Conservation (phyloP, 1,140 invertebrate genomes). For the Aradophagus sp. region DNA sequence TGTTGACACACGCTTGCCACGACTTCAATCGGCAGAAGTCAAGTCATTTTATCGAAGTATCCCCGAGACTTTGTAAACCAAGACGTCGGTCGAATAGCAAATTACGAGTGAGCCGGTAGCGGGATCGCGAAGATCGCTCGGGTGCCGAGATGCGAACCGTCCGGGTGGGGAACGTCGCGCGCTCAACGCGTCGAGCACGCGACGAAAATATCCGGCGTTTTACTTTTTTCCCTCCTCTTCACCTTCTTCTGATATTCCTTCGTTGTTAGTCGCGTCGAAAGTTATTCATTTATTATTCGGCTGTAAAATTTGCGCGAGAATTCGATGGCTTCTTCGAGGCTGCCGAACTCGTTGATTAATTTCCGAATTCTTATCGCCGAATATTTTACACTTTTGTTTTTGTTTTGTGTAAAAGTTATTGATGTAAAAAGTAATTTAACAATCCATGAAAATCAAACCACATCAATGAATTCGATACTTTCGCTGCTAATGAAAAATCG, state of each 20-base stretch:
- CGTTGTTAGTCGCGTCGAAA: slow-evolving; percentile 1
- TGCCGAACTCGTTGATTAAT: too few relatives aligned
- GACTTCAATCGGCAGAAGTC: slow-evolving; percentile 83
- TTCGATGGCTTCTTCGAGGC: too few relatives aligned
- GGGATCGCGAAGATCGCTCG: slow-evolving; percentile 61
- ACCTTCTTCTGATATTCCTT: slow-evolving; percentile 23
- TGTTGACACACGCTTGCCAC: slow-evolving; percentile 74
- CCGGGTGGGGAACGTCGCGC: slow-evolving; percentile 64
- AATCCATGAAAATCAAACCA: too few relatives aligned
- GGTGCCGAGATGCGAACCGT: slow-evolving; percentile 35
- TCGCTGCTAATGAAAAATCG: too few relatives aligned
- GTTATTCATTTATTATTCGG: slow-evolving; percentile 5
- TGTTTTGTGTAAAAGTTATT: too few relatives aligned
- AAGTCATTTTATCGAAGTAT: slow-evolving; percentile 82
- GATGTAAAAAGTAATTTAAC: too few relatives aligned
- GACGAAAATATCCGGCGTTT: slow-evolving; percentile 59
- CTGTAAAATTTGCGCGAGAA: too few relatives aligned
- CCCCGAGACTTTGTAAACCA: slow-evolving; percentile 86
- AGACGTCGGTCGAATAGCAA: slow-evolving; percentile 91
- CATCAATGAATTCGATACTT: too few relatives aligned
- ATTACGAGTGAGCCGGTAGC: slow-evolving; percentile 79
- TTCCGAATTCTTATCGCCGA: too few relatives aligned
- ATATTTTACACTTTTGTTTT: too few relatives aligned
- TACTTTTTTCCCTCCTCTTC: slow-evolving; percentile 10
- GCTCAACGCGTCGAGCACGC: slow-evolving; percentile 60